Base-by-base conservation (phyloP, 2,888 invertebrate species). In the Drosophila formosana region DNA sequence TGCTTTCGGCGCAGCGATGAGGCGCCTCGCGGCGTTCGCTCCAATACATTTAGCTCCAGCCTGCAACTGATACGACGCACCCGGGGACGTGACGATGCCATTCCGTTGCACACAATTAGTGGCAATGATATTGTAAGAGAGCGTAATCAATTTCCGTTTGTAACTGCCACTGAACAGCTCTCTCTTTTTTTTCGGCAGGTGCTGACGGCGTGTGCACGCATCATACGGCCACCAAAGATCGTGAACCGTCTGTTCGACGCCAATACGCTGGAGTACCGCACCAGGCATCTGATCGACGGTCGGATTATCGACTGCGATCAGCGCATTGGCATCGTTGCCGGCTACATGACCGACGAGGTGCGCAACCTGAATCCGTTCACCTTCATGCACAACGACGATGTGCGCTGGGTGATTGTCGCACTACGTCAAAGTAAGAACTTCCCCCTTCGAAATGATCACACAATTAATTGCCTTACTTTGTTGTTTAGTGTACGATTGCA, bases 221-320 rank as follows among this genome's bases (percentile, higher is more conserved):
- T 96, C 28, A 92, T 95, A 82, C 94, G 95, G 88, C 96, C 96
- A 52, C 94, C 95, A 63, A 94, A 95, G 57, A 94, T 96, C 52
- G 95, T 95, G 34, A 94, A 95, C 80, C 93, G 95, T 58, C 90
- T 95, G 47, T 91, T 95, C 64, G 95, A 96, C 85, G 94, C 95
- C 6, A 94, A 94, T 66, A 95, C 96, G 80, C 95, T 97, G 87
- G 98, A 98, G 91, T 98, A 98, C 92, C 95, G 96, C 90, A 98
- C 98, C 0, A 94, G 98, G 77, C 98, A 98, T 93, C 94, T 96
- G 63, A 95, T 97, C 57, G 97, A 98, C 93, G 98, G 98, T 0
- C 94, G 96, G 50, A 97, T 98, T 77, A 95, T 98, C 53, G 97
- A 96, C 90, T 96, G 97, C 91, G 98, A 98, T 91, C 98, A 98